Evolutionary conservation across 1,140 invertebrate species (phyloP), one percentile per base, ranked within the genome.

Genomic region (Zaprionus ornatus): DNA sequence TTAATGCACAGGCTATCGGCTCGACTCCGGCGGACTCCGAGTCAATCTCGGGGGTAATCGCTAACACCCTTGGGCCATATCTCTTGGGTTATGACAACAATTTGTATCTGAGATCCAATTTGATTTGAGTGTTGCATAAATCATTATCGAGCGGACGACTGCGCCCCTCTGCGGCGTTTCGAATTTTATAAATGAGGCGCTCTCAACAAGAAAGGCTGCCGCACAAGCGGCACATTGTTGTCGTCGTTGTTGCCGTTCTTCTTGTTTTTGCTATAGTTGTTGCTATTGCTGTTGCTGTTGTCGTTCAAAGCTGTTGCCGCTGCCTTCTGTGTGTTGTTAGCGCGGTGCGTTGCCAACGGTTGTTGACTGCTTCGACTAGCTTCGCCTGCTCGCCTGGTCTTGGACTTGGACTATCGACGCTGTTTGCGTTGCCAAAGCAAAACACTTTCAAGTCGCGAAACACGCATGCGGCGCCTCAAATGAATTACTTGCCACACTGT

Each of bases 141-240:
- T 83, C 77, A 84, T 84, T 57, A 74, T 68, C 50, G 67, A 60
- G 37, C 63, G 37, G 50, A n/a, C 32, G 68, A 74, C 59, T 80
- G 77, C 59, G 64, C 74, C 82, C 81, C 77, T 84, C 63, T 59
- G 74, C 70, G 78, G 29, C 48, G 78, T 84, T 71, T 80, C 74
- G 21, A 72, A 85, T 80, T 78, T 80, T 77, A 74, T 80, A 84
- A 80, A 84, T 84, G 82, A 80, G 70, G 76, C 56, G 29, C 55
- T 68, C 57, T 69, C 68, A 63, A 76, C 64, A 69, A 57, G 55
- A 65, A 66, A 65, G 81, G 59, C n/a, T 54, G 68, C 71, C 45
- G 56, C 56, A 68, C 50, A 61, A 25, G 64, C 64, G 45, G 37
- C 55, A 66, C 52, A 66, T 42, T 66, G 15, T 57, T 35, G 45